Evolutionary conservation across 2,113 vertebrate genomes (phyloP).

Genomic region (Podarcis cretensis): DNA sequence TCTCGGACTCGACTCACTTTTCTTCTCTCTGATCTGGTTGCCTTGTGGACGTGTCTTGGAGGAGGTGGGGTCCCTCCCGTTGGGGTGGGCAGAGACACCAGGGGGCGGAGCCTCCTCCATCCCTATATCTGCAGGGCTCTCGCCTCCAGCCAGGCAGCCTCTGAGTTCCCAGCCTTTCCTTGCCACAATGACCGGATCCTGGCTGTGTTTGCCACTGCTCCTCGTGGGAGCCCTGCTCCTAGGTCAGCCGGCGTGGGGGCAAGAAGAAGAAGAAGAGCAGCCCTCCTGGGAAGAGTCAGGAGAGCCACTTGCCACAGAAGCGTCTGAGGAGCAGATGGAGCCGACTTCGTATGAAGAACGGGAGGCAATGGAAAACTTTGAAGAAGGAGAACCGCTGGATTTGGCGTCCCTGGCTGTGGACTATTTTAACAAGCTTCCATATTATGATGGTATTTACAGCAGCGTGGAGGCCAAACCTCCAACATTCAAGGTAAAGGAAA

Average conservation of each 20-base stretch:
- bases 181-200: neutral
- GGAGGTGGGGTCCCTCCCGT: neutral
- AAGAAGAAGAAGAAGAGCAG: neutral
- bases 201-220: neutral
- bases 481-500: too few species aligned
- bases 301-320: neutral
- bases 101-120: neutral
- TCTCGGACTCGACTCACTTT: neutral
- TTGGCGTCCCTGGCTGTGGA: too few species aligned
- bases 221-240: neutral
- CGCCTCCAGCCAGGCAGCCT: neutral
- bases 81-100: neutral
- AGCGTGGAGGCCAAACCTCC: too few species aligned
- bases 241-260: neutral
- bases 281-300: rapidly evolving
- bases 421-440: too few species aligned
- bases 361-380: neutral
- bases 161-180: neutral
- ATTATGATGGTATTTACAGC: too few species aligned
- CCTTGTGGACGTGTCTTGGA: neutral
- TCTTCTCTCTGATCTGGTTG: neutral
- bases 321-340: neutral
- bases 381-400: too few species aligned
- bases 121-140: neutral
- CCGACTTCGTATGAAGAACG: neutral